Evolutionary conservation across 2,113 vertebrate species (phyloP).

Genomic region (Panthera leo): DNA sequence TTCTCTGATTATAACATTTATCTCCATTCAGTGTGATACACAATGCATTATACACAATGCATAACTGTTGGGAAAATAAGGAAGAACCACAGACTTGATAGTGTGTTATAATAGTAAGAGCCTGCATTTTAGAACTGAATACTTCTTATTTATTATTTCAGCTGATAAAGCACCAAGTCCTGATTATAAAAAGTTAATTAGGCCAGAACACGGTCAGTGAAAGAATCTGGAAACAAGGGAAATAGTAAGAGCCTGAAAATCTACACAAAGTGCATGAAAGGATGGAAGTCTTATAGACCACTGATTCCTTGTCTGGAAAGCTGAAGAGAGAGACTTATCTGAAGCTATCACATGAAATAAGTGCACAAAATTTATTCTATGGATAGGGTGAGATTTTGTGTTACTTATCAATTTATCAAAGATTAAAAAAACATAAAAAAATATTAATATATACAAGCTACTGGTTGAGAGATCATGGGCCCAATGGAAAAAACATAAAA

Average conservation of each 20-base stretch:
- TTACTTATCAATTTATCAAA: not conserved
- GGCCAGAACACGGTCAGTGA: not conserved
- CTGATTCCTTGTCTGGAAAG: not conserved
- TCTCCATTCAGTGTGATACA: not conserved
- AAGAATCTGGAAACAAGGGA: constrained; percentile 2
- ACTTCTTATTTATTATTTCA: constrained; percentile 10
- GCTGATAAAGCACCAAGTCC: not conserved
- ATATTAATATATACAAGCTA: not conserved
- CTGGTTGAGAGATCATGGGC: not conserved
- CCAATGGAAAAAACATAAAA: not conserved
- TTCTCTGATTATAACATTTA: not conserved
- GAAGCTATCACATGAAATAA: not conserved
- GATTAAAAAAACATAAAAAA: not conserved
- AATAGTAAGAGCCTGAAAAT: not conserved
- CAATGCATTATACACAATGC: not conserved
- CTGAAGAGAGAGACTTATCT: not conserved
- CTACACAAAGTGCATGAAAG: not conserved
- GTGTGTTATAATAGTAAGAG: not conserved
- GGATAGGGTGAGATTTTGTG: not conserved
- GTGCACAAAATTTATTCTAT: not conserved
- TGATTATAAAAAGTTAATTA: not conserved
- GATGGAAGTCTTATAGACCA: not conserved
- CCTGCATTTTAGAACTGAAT: not conserved
- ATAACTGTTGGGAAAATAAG: not conserved
- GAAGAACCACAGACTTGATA: not conserved